Conservation (phyloP, 1,140 invertebrate genomes). For the Probaryconus sp. region DNA sequence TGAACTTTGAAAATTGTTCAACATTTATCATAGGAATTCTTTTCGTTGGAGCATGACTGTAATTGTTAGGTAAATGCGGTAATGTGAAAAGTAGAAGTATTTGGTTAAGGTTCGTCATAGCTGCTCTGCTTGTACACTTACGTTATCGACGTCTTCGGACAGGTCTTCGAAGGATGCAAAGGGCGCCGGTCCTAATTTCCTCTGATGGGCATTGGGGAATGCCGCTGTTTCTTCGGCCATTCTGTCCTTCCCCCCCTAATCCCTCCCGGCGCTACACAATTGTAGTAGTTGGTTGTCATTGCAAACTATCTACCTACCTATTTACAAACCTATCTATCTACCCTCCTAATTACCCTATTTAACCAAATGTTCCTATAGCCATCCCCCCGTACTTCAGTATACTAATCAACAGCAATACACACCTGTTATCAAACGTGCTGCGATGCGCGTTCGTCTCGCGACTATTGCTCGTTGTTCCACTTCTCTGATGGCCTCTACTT, state of each 20-base stretch:
- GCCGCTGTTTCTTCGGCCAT: slow-evolving; percentile 73
- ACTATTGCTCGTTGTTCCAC: slow-evolving; percentile 10
- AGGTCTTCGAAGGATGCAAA: slow-evolving; percentile 95
- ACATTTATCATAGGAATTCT: slow-evolving; percentile 50
- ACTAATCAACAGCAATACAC: slow-evolving; percentile 23
- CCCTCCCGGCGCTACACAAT: slow-evolving; percentile 50
- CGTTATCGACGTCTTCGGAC: slow-evolving; percentile 87
- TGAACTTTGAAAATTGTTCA: slow-evolving; percentile 33
- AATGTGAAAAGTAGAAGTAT: slow-evolving; percentile 32
- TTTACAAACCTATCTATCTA: slow-evolving; percentile 45
- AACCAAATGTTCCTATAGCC: slow-evolving; percentile 28
- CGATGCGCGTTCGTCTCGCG: slow-evolving; percentile 11
- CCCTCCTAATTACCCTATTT: slow-evolving; percentile 48
- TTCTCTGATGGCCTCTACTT: slow-evolving; percentile 30
- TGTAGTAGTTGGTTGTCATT: slow-evolving; percentile 48
- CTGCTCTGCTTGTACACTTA: slow-evolving; percentile 70
- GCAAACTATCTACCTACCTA: slow-evolving; percentile 40
- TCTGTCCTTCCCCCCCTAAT: slow-evolving; percentile 58
- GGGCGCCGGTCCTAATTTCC: slow-evolving; percentile 91
- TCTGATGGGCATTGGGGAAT: slow-evolving; percentile 79
- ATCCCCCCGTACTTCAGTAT: slow-evolving; percentile 41
- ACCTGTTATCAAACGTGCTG: slow-evolving; percentile 32
- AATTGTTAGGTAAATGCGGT: slow-evolving; percentile 31
- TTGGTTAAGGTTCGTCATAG: slow-evolving; percentile 47
- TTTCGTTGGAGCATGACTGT: slow-evolving; percentile 40